Conservation (phyloP, 2,888 invertebrate species). For the Cheilosia vernalis region DNA sequence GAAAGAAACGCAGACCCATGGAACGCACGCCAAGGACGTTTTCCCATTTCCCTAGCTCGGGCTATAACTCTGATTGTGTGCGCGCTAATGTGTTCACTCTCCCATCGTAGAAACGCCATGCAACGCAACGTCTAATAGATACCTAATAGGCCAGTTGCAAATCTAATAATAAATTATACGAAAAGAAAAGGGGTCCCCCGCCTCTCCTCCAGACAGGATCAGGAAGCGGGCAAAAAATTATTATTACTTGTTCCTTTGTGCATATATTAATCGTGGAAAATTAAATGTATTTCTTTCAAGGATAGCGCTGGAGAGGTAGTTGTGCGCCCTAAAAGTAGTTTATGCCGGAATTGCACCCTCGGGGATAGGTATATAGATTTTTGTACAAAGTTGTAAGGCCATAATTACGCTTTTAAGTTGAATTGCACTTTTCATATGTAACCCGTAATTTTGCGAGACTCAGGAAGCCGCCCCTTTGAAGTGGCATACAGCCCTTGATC, state of each 20-base stretch:
- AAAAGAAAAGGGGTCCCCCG: not conserved
- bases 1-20: conserved; percentile 3
- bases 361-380: conserved; percentile 44
- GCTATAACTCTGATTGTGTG: conserved; percentile 14
- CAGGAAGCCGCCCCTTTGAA: conserved; percentile 46
- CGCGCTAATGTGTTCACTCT: conserved; percentile 31
- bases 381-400: conserved; percentile 26
- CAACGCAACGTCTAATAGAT: conserved; percentile 70
- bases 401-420: conserved; percentile 72
- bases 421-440: conserved; percentile 73
- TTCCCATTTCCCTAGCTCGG: not conserved
- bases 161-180: conserved; percentile 71
- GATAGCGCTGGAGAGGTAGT: conserved; percentile 24
- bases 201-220: not conserved
- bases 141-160: conserved; percentile 74
- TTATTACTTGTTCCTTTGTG: conserved; percentile 71
- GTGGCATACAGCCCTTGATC: conserved; percentile 44
- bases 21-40: conserved; percentile 15
- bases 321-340: conserved; percentile 23
- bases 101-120: conserved; percentile 21
- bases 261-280: conserved; percentile 72
- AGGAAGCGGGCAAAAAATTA: conserved; percentile 63
- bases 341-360: conserved; percentile 18
- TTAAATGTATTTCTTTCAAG: conserved; percentile 74
- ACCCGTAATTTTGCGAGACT: conserved; percentile 63